Conservation (phyloP, 2,113 vertebrate species). For the Thalassarche chlororhynchos region DNA sequence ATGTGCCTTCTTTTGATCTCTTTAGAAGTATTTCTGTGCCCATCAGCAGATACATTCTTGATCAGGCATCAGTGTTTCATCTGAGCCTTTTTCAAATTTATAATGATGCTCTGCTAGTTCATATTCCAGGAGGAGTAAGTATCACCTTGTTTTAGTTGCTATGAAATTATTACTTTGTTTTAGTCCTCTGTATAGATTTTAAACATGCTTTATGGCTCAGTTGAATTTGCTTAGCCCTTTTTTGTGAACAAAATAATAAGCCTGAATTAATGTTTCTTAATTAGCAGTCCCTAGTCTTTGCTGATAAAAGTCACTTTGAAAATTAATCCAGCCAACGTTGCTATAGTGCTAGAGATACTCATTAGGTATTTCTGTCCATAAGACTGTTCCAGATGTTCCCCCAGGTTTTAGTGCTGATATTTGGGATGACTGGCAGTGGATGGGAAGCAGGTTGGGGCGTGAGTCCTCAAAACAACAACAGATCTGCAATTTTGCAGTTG, state of each 20-base stretch:
- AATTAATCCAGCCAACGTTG: not conserved
- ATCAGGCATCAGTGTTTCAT: not conserved
- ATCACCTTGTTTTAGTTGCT: not conserved
- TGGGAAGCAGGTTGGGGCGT: not conserved
- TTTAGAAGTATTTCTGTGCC: not conserved
- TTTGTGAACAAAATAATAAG: slow-evolving; percentile 11
- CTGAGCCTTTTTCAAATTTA: not conserved
- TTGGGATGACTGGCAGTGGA: not conserved
- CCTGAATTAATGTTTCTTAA: slow-evolving; percentile 35
- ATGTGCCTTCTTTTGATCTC: slow-evolving; percentile 10
- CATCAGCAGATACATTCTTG: not conserved
- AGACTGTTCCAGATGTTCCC: not conserved
- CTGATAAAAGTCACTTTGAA: slow-evolving; percentile 39
- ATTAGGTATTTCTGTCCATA: not conserved
- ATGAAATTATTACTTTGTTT: slow-evolving; percentile 11
- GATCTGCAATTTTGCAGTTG: not conserved
- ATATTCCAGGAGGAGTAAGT: not conserved
- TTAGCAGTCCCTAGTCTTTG: slow-evolving; percentile 6
- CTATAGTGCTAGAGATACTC: not conserved
- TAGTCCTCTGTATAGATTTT: not conserved
- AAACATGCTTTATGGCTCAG: not conserved
- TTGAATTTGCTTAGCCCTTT: not conserved
- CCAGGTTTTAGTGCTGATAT: not conserved
- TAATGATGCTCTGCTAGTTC: not conserved
- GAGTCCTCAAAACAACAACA: not conserved